Percentiles rank a stretch among this genome's conserved stretches.
Conservation (phyloP, 2,888 invertebrate genomes). For the Hedychridium roseum region DNA sequence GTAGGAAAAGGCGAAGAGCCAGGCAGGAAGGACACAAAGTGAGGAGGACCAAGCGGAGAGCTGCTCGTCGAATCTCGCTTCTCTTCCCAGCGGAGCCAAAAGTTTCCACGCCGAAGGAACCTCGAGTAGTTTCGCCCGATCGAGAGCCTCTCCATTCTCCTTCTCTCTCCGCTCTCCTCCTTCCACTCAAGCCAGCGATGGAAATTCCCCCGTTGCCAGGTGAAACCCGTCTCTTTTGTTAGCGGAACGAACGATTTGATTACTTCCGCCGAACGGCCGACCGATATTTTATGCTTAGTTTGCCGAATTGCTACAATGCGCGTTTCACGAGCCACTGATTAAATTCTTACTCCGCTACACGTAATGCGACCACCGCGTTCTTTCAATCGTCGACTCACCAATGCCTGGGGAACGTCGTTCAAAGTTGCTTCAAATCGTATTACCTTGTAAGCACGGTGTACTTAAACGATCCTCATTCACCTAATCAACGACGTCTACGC, state of each 20-base stretch:
- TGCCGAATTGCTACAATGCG: no score
- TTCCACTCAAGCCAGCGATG: conserved; percentile 15
- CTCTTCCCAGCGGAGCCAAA: conserved; percentile 36
- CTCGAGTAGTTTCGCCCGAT: conserved; percentile 47
- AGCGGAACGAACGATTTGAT: conserved; percentile 30
- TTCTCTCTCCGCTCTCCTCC: conserved; percentile 3
- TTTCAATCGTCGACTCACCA: no score
- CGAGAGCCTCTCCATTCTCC: conserved; percentile 40
- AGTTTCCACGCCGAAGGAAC: conserved; percentile 43
- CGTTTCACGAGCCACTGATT: no score
- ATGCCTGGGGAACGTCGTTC: no score
- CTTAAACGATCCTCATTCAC: no score
- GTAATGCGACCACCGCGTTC: no score
- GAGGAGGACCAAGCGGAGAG: conserved; percentile 19
- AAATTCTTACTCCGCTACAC: no score
- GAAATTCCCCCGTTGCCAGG: conserved; percentile 35
- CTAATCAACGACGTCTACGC: no score
- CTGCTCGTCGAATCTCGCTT: conserved; percentile 41
- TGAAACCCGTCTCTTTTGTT: conserved; percentile 30
- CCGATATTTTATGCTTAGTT: background rate
- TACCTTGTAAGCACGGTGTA: no score
- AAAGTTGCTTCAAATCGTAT: no score
- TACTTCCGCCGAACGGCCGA: conserved; percentile 9
- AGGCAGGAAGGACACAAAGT: conserved; percentile 19
- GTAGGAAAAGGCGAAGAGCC: background rate